These are phyloP conservation scores for Microcaecilia unicolor DNA, from an alignment of 2,797 vertebrate genomes.

Conservation along the genomic window DNA sequence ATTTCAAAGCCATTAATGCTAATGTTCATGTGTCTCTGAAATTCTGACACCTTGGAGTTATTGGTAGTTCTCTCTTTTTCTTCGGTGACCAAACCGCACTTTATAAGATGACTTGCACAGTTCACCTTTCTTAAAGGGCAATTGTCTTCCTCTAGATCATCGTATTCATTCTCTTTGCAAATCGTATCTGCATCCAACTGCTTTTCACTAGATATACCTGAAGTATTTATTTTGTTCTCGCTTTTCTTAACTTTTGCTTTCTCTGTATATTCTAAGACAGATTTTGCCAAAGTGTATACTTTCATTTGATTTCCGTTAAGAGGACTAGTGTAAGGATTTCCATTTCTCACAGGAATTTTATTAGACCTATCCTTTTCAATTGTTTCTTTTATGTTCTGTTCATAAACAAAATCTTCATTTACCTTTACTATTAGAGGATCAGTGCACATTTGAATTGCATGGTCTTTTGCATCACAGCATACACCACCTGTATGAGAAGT, in stretches of 20 bases:
- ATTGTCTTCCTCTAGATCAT: constrained; percentile 23
- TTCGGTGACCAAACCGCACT: not conserved
- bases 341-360: constrained; percentile 1
- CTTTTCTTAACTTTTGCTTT: not conserved
- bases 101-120: not conserved
- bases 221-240: constrained; percentile 3
- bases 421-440: too few species aligned
- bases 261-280: constrained; percentile 15
- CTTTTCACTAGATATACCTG: not conserved
- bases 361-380: too few species aligned
- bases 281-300: constrained; percentile 12
- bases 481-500: not conserved
- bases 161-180: constrained; percentile 9
- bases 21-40: not conserved
- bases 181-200: not conserved
- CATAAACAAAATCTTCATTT: too few species aligned
- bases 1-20: not conserved
- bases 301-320: constrained; percentile 16
- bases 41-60: not conserved
- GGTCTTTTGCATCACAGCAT: rapidly evolving
- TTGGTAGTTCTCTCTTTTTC: not conserved
- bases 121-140: not conserved
- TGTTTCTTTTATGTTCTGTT: too few species aligned
- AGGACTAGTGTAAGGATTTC: not conserved
- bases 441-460: too few species aligned